phyloP scores from a whole-genome alignment of 2,888 invertebrate species.

The Dusona sp. region DNA sequence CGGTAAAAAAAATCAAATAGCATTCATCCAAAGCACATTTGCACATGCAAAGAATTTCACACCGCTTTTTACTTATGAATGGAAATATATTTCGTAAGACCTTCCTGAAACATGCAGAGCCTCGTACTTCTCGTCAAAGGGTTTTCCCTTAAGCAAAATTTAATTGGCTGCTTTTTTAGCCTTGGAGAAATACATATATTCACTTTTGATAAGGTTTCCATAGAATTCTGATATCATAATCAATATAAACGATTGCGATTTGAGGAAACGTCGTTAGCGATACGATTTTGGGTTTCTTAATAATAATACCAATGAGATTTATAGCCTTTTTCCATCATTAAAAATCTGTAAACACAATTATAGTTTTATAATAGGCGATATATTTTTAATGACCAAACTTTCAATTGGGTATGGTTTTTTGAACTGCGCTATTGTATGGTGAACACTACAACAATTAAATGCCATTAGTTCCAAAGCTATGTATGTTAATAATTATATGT shows the following conservation, averaged over 20 bases:
- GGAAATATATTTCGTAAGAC: not conserved
- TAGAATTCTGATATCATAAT: not conserved
- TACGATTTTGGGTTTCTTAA: not conserved
- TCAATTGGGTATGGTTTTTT: too few species aligned
- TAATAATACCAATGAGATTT: not conserved
- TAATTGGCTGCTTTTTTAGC: constrained; percentile 14
- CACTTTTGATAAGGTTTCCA: not conserved
- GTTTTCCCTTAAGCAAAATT: not conserved
- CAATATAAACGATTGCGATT: not conserved
- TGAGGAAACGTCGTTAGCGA: not conserved
- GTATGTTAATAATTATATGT: too few species aligned
- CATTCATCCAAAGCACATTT: constrained; percentile 28
- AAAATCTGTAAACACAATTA: not conserved
- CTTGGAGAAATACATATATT: not conserved
- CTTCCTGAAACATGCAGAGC: constrained; percentile 2
- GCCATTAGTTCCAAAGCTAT: too few species aligned
- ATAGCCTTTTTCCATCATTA: not conserved
- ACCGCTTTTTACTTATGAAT: not conserved
- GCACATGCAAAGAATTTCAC: constrained; percentile 6
- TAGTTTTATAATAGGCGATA: not conserved
- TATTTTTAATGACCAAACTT: not conserved
- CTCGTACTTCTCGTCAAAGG: constrained; percentile 20
- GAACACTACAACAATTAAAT: too few species aligned
- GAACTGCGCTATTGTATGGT: too few species aligned
- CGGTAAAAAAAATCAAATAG: not conserved